Base-by-base conservation (phyloP, 2,113 vertebrate genomes). In the Myotis yumanensis region DNA sequence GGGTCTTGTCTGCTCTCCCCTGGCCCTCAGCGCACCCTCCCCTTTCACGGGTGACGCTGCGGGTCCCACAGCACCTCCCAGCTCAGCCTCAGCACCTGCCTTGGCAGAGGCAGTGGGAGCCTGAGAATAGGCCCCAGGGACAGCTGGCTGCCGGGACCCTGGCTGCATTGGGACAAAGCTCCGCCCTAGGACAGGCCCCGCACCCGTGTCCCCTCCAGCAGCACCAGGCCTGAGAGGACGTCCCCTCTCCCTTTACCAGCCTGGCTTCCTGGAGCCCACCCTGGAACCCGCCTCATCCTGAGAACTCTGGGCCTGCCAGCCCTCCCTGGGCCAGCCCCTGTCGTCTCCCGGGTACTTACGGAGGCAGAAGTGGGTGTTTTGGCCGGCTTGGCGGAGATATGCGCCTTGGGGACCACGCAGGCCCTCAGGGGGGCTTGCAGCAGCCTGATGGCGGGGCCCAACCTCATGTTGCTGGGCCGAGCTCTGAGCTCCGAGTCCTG, bases 341-440 rank as follows among this genome's bases (percentile, higher is more conserved):
- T 68, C 23, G 18, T 59, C n/a, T 57, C 5, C 25, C 40, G 0
- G 15, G 25, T 32, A 97, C 98, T 98, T 76, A 98, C 98, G 1
- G 3, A 51, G 0, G 52, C 0, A 0, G 97, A 97, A 25, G 97
- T 11, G 0, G 64, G 86, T 0, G 98, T 71, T 30, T 95, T 94
- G 0, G 98, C 91, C 0, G 98, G 97, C 1, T 54, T 95, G 86
- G 94, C 93, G 0, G 30, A 25, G 30, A 98, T 0, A 0, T 25
- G 89, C 0, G 94, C 98, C 20, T 18, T 95, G 80, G 98, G 97
- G 3, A 23, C 6, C 0, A 46, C 30, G 1, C 51, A 68, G n/a
- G 16, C 10, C 30, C 59, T 48, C 43, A 95, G 66, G 0, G 80
- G 17, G 0, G 93, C 20, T 25, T 46, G 96, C 72, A 98, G 97